These are phyloP conservation scores for Ennomos erosarius DNA, from an alignment of 2,888 invertebrate species.

Conservation along the genomic window DNA sequence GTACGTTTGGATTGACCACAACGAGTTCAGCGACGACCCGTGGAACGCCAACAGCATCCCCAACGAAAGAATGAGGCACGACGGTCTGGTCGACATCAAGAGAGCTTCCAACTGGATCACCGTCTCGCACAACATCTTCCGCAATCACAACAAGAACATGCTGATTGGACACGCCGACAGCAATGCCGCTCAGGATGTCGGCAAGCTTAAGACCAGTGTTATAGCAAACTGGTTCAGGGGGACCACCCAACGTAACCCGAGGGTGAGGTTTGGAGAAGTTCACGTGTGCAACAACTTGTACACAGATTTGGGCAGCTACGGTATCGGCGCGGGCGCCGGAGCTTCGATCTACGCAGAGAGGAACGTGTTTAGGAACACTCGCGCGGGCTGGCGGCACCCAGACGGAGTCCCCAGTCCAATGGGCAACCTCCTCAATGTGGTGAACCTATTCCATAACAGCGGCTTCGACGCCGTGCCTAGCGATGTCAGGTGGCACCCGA, in stretches of 20 bases:
- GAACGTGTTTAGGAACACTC: constrained; percentile 30
- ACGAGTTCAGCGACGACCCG: constrained; percentile 36
- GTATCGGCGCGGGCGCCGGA: constrained; percentile 31
- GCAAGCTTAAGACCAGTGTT: constrained; percentile 25
- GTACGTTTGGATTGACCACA: constrained; percentile 35
- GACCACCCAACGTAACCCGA: constrained; percentile 32
- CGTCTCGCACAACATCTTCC: constrained; percentile 36
- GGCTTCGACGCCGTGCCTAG: constrained; percentile 1
- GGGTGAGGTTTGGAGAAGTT: constrained; percentile 31
- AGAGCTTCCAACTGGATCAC: constrained; percentile 35
- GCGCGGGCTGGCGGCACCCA: constrained; percentile 28
- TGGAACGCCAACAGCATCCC: constrained; percentile 25
- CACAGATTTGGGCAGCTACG: constrained; percentile 30
- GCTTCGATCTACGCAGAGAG: constrained; percentile 31
- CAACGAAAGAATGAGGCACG: constrained; percentile 29
- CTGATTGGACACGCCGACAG: constrained; percentile 30
- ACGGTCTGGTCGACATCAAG: constrained; percentile 35
- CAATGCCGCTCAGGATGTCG: constrained; percentile 29
- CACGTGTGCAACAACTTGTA: constrained; percentile 37
- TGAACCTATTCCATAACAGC: constrained; percentile 22
- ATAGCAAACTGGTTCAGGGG: constrained; percentile 33
- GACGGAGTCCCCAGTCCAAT: constrained; percentile 2
- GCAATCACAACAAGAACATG: constrained; percentile 35
- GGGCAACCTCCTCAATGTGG: constrained; percentile 3
- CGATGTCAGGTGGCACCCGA: no score